Base-by-base conservation (phyloP, 2,797 vertebrate genomes). In the Potorous gilbertii region DNA sequence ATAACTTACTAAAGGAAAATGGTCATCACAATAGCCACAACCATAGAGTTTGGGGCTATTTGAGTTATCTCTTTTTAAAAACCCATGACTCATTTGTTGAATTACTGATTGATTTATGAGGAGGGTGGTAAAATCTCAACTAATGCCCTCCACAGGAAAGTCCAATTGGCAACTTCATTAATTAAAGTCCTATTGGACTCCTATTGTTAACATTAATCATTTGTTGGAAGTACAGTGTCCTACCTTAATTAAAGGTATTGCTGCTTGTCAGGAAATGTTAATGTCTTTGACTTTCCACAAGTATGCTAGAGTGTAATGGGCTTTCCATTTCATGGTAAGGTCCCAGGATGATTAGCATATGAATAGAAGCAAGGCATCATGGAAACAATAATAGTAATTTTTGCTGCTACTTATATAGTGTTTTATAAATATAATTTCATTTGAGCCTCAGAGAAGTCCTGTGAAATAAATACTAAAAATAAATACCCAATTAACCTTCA, bases 171-270 rank as follows among this genome's bases (percentile, higher is more conserved):
- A 24, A 94, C 13, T 81, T 62, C 12, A 46, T 92, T 93, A 91
- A 95, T 87, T 54, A 87, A 66, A 46, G 90, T 40, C n/a, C 31
- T 54, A 10, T 52, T 31, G 13, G 1, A 55, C 12, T 91, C 95
- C 91, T 94, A 12, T 95, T 95, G 74, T 74, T 55, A 92, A 28
- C 5, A 92, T 91, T 52, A 56, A 95, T 95, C 54, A 40, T 89
- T 96, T 90, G 91, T 89, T 96, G 74, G 92, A 93, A 96, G 96
- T 95, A 4, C 56, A 91, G 52, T 96, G 21, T 6, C 93, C 10
- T 87, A 2, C 91, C 40, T 93, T 96, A 92, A 92, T 93, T 90
- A 96, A 96, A 94, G 18, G 92, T 66, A 94, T 91, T 40, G 90
- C 8, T 93, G 12, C 55, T 55, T 96, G 55, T 94, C 46, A 94